Evolutionary conservation across 2,797 vertebrate genomes (phyloP).

Genomic region (Pogoniulus pusillus): DNA sequence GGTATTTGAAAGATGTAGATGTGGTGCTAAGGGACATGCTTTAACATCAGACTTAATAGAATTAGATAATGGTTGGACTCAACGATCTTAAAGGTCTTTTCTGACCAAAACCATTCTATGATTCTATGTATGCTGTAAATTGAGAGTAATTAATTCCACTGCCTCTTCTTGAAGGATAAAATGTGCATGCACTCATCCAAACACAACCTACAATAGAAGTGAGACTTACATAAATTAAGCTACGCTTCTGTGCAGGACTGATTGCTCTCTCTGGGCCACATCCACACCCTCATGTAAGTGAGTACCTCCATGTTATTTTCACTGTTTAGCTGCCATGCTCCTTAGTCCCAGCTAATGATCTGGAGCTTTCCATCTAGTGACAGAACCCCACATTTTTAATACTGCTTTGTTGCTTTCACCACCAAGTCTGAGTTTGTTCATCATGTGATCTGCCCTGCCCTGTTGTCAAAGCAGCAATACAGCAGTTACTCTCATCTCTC

Average conservation of each 20-base stretch:
- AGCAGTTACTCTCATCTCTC: not conserved
- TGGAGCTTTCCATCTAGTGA: not conserved
- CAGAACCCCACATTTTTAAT: not conserved
- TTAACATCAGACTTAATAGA: no score
- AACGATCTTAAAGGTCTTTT: no score
- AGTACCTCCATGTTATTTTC: rapidly evolving
- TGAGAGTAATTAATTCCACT: not conserved
- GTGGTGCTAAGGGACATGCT: no score
- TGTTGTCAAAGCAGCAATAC: not conserved
- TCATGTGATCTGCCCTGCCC: not conserved
- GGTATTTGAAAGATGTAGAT: no score
- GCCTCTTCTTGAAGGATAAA: not conserved
- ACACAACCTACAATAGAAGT: not conserved
- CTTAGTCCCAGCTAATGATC: not conserved
- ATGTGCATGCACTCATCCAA: rapidly evolving
- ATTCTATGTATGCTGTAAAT: not conserved
- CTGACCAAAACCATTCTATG: no score
- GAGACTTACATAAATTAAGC: not conserved
- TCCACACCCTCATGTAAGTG: not conserved
- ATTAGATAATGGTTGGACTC: no score
- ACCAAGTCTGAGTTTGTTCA: not conserved
- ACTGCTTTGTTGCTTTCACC: not conserved
- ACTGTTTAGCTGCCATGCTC: not conserved
- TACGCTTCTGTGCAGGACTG: not conserved
- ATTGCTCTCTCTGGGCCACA: not conserved